Base-by-base conservation (phyloP, 2,797 vertebrate genomes). In the Melanotaenia nigrans region DNA sequence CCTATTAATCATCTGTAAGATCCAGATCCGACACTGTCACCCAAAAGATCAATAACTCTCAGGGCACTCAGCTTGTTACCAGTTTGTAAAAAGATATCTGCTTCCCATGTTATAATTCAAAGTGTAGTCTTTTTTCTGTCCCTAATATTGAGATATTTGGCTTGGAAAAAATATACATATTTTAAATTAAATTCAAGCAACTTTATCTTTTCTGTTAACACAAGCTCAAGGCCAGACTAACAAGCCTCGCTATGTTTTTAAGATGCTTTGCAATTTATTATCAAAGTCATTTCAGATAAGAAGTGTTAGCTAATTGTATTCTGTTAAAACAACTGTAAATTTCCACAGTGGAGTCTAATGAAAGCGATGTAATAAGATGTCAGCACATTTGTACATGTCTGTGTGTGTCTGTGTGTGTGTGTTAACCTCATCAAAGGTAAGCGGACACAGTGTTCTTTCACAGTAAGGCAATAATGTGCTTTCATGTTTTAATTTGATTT, bases 401-500 rank as follows among this genome's bases (percentile, higher is more conserved):
- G 3, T 49, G 36, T 25, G 24, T 63, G 24, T 55, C 35, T 71
- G 74, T 42, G 33, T 58, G 49, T 53, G 65, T 24, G 9, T 56
- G n/a, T 35, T 57, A 71, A 71, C 68, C 68, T 71, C 61, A 71
- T 64, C 24, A 64, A 63, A 71, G 6, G 30, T 35, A 18, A 58
- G 51, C 32, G 35, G 10, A 42, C 32, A 49, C 2, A 68, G 36
- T 42, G 25, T 38, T 42, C 32, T 64, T 54, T 66, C 63, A 75
- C 28, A 40, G 38, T 62, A 54, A 67, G 65, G 61, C 58, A 74
- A 75, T 72, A 54, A 78, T 61, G 38, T 62, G 38, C 58, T 71
- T 87, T 79, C 45, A 81, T 66, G 65, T 61, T 78, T n/a, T 71
- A 63, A 87, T 73, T 77, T 24, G 56, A 61, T 79, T 74, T 63